Base-by-base conservation (phyloP, 2,113 vertebrate species). In the Monopterus albus region DNA sequence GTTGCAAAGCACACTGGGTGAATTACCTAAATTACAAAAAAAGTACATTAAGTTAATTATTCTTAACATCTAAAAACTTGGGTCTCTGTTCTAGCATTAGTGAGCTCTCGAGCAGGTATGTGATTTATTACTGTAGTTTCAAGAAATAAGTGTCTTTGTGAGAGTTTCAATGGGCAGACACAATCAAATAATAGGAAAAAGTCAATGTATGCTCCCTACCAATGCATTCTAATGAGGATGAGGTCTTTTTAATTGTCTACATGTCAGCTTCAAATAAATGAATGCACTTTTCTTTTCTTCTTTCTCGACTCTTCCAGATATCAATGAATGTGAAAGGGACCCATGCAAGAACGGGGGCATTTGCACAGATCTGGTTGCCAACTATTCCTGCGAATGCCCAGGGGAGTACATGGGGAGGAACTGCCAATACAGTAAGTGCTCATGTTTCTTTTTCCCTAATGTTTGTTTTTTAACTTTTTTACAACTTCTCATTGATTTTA, bases 321-420 rank as follows among this genome's bases (percentile, higher is more conserved):
- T 99, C 71, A 99, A 99, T 72, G 97, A 99, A 92, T 99, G 98
- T 50, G 97, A 98, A 91, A 91, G 91, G 1, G 94, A 96, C 28
- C 98, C 98, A 0, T 99, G 98, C 88, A 98, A 93, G 92, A 99
- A 99, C 60, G 95, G 96, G 20, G 98, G 98, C 31, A 94, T 98
- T 82, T 99, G 98, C 83, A 99, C 96, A 42, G 98, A 99, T 75
- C 92, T 95, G 1, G 92, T 98, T 84, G 98, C 97, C 72, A 99
- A 99, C 88, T 99, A 99, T 83, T 98, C 96, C 61, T 99, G 98
- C 68, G 97, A 99, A 72, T 99, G 98, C 69, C 96, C 96, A 0
- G 98, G 97, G 1, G 98, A 99, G 93, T 99, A 96, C 91, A 98
- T 99, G 98, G 98, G 97, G 73, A 94, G 95, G 76, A 97, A 99